These are phyloP conservation scores for Eumacrocentrus americanus DNA, from an alignment of 2,888 invertebrate genomes.

Conservation along the genomic window DNA sequence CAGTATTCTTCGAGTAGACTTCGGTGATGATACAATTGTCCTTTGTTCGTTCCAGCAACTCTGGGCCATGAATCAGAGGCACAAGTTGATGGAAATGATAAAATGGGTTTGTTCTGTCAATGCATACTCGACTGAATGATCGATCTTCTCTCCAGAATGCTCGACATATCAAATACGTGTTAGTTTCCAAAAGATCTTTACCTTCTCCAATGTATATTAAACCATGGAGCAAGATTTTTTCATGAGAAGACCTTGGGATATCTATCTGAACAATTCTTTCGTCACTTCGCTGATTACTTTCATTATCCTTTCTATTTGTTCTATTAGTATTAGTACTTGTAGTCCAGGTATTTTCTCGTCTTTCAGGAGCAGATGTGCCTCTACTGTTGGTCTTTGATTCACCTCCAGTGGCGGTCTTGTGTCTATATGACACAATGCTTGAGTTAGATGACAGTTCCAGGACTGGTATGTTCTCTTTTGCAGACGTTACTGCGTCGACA, in stretches of 20 bases:
- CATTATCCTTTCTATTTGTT: constrained; percentile 29
- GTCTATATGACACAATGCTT: constrained; percentile 33
- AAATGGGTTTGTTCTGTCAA: constrained; percentile 59
- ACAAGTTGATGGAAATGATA: constrained; percentile 65
- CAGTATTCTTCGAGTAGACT: constrained; percentile 61
- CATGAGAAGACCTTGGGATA: constrained; percentile 24
- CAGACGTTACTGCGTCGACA: constrained; percentile 51
- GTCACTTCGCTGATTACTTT: constrained; percentile 28
- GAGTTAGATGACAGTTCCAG: constrained; percentile 36
- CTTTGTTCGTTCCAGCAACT: constrained; percentile 64
- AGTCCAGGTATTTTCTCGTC: constrained; percentile 35
- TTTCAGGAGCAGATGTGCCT: constrained; percentile 37
- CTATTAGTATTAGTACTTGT: constrained; percentile 34
- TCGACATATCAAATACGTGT: constrained; percentile 62
- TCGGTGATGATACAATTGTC: constrained; percentile 67
- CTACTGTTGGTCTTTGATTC: constrained; percentile 44
- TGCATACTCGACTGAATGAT: constrained; percentile 60
- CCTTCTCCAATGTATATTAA: constrained; percentile 64
- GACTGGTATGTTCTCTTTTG: constrained; percentile 53
- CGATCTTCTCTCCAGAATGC: constrained; percentile 63
- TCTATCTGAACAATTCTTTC: constrained; percentile 38
- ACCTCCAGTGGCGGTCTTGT: constrained; percentile 44
- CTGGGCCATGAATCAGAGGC: constrained; percentile 65
- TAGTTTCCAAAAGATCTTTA: constrained; percentile 57
- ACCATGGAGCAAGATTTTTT: constrained; percentile 60